Conservation (phyloP, 2,797 vertebrate genomes). For the Aldrovandia affinis region DNA sequence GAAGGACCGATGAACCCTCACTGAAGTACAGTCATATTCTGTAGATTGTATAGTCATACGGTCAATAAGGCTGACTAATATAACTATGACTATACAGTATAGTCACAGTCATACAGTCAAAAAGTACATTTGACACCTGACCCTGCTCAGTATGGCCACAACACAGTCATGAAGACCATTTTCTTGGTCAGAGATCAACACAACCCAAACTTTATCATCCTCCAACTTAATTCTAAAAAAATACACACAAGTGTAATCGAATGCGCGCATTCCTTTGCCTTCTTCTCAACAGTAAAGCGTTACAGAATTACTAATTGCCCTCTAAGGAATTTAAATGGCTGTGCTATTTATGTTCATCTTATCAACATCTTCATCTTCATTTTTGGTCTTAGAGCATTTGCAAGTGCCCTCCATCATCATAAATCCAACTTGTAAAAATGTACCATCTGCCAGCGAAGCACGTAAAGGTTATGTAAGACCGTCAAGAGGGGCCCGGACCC, state of each 20-base stretch:
- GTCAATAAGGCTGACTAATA: no score
- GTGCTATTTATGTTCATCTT: not conserved
- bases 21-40: not conserved
- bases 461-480: slow-evolving; percentile 30
- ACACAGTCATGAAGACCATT: not conserved
- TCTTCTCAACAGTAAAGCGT: not conserved
- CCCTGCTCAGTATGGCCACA: not conserved
- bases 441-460: slow-evolving; percentile 8
- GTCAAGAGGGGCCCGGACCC: slow-evolving; percentile 10
- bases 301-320: not conserved
- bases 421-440: slow-evolving; percentile 20
- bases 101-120: no score
- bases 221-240: not conserved
- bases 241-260: not conserved
- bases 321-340: not conserved
- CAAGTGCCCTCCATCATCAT: not conserved
- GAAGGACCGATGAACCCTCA: not conserved
- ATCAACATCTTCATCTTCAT: slow-evolving; percentile 7
- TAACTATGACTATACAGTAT: no score
- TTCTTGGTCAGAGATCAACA: not conserved
- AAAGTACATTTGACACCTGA: no score
- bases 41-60: no score
- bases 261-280: not conserved
- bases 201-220: not conserved
- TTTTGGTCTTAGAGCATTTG: not conserved